Evolutionary conservation across 1,140 invertebrate species (phyloP).

Genomic region (Trypoxylus dichotomus): DNA sequence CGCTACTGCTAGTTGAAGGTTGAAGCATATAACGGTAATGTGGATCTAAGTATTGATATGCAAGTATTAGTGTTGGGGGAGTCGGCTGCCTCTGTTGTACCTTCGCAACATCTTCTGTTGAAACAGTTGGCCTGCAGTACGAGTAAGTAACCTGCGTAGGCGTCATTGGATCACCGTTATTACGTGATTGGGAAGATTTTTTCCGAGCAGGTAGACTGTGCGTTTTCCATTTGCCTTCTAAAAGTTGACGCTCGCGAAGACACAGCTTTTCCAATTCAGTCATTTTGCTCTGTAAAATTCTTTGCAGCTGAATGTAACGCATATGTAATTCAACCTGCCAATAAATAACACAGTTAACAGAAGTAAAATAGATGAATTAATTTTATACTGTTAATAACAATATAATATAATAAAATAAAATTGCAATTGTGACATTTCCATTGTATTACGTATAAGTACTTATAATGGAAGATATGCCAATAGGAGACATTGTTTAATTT

Average conservation of each 20-base stretch:
- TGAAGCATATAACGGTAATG: constrained; percentile 68
- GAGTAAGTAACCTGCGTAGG: constrained; percentile 52
- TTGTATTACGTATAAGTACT: no score
- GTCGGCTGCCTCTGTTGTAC: constrained; percentile 57
- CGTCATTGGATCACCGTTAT: constrained; percentile 53
- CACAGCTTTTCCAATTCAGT: constrained; percentile 81
- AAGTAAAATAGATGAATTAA: background rate
- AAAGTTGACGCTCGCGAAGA: constrained; percentile 78
- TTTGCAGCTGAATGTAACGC: constrained; percentile 86
- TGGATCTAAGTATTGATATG: constrained; percentile 71
- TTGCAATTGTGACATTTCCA: no score
- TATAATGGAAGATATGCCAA: no score
- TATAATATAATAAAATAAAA: no score
- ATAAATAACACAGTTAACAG: constrained; percentile 17
- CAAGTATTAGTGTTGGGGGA: constrained; percentile 62
- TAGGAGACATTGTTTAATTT: no score
- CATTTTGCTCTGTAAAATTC: constrained; percentile 82
- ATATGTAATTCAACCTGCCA: constrained; percentile 81
- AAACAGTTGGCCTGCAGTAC: constrained; percentile 67
- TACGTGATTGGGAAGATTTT: constrained; percentile 62
- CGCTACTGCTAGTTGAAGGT: constrained; percentile 60
- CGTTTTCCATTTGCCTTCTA: constrained; percentile 85
- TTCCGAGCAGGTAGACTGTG: constrained; percentile 82
- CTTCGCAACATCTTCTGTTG: constrained; percentile 70
- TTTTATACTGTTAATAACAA: no score